These are phyloP conservation scores for Onychorhynchus coronatus DNA, from an alignment of 2,113 vertebrate species.

Conservation along the genomic window DNA sequence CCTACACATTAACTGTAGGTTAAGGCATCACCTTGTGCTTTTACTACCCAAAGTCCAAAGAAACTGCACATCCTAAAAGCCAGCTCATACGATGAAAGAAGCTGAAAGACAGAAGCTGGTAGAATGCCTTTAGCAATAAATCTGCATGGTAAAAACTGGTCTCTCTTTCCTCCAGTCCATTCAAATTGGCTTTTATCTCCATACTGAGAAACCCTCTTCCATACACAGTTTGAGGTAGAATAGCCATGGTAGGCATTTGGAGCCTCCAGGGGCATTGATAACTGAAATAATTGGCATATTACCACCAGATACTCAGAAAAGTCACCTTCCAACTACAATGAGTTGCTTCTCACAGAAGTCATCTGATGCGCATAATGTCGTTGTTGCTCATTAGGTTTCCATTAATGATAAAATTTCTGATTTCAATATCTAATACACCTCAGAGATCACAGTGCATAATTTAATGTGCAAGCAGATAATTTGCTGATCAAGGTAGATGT, in stretches of 20 bases:
- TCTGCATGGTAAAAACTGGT: background rate
- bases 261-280: background rate
- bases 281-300: conserved; percentile 14
- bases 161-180: background rate
- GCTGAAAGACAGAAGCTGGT: background rate
- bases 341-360: background rate
- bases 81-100: conserved; percentile 10
- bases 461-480: conserved; percentile 43
- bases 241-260: background rate
- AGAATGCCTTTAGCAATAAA: conserved; percentile 26
- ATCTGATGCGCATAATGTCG: background rate
- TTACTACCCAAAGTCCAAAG: conserved; percentile 21
- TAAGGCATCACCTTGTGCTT: conserved; percentile 6
- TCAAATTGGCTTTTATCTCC: background rate
- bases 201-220: background rate
- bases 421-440: conserved; percentile 38
- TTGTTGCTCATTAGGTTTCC: conserved; percentile 36
- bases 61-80: background rate
- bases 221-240: background rate
- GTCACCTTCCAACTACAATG: conserved; percentile 49
- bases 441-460: conserved; percentile 37
- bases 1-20: background rate
- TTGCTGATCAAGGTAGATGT: conserved; percentile 34
- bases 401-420: background rate
- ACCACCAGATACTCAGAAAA: background rate